Evolutionary conservation across 2,888 invertebrate species (phyloP), one percentile per base, ranked within the genome.

Genomic region (Nezara viridula): DNA sequence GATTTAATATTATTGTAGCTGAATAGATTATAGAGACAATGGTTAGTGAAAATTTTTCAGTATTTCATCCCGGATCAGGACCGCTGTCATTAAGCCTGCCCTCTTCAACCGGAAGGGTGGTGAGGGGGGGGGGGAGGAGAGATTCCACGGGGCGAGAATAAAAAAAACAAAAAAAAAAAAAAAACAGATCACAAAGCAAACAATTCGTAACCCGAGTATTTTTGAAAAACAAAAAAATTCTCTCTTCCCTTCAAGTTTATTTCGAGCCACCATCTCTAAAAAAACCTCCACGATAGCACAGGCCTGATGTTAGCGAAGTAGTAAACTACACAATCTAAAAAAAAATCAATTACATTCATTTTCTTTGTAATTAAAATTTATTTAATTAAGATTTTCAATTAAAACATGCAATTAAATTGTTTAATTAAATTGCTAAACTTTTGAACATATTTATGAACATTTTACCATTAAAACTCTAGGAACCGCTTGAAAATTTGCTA

Each of bases 111-210:
- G 27, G 60, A 60, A 27, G 60, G 60, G 60, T 19, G 5, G 14
- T 24, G 55, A 21, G 14, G 27, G 9, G 12, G 7, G 14, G 55
- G 55, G 52, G 14, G 27, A 24, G 12, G 7, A 10, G 55, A 12
- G 6, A 27, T 27, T 60, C 60, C 60, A 60, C 60, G 14, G 60
- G 27, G 60, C 27, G 27, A 60, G 60, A 60, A 60, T 60, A 60
- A 60, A 27, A 60, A 27, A 60, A 14, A 60, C 7, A 60, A n/a
- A 55, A 55, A 55, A 44, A n/a, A 55, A 60, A n/a, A 27, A 27
- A 27, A 60, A 60, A 60, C 27, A 60, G 60, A 60, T 60, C 60
- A 60, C 60, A 60, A 60, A 60, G 60, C 60, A 60, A 60, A 60
- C 60, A 60, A 60, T 60, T 60, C 60, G 60, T 60, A 60, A 60